These are phyloP conservation scores for Drosophila suzukii DNA, from an alignment of 1,140 invertebrate species.

Conservation along the genomic window DNA sequence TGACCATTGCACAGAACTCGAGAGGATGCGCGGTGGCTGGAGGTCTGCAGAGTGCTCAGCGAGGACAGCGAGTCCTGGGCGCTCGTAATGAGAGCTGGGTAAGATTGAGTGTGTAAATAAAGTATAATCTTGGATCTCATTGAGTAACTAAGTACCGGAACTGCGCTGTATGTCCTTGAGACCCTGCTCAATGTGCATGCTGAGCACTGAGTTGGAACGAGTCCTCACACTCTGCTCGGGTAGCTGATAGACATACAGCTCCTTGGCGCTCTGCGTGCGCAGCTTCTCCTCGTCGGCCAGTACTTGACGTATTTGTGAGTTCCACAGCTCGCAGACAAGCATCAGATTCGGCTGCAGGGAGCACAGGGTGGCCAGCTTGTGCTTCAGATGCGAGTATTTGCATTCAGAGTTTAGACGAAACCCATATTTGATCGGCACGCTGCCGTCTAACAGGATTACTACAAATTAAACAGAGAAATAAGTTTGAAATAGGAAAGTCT, in stretches of 20 bases:
- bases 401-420: slow-evolving; percentile 92
- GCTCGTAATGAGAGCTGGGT: slow-evolving; percentile 60
- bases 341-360: slow-evolving; percentile 87
- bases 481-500: background rate
- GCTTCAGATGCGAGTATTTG: slow-evolving; percentile 90
- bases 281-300: slow-evolving; percentile 84
- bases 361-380: slow-evolving; percentile 88
- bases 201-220: slow-evolving; percentile 71
- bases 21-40: slow-evolving; percentile 51
- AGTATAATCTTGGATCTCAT: background rate
- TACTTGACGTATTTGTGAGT: slow-evolving; percentile 87
- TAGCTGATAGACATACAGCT: slow-evolving; percentile 83
- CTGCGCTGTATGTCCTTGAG: slow-evolving; percentile 83
- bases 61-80: slow-evolving; percentile 69
- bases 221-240: slow-evolving; percentile 71
- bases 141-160: slow-evolving; percentile 51
- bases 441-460: slow-evolving; percentile 91
- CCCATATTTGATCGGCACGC: slow-evolving; percentile 92
- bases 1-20: slow-evolving; percentile 67
- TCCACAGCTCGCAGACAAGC: slow-evolving; percentile 89
- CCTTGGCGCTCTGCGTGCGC: slow-evolving; percentile 70
- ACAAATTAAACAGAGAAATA: background rate
- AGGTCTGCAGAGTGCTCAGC: slow-evolving; percentile 64
- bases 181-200: slow-evolving; percentile 81
- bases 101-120: too few species aligned